A percentile compares a stretch with the other conserved stretches of the same genome.
phyloP scores from a whole-genome alignment of 2,113 vertebrate genomes.

The Tyrannus savana region DNA sequence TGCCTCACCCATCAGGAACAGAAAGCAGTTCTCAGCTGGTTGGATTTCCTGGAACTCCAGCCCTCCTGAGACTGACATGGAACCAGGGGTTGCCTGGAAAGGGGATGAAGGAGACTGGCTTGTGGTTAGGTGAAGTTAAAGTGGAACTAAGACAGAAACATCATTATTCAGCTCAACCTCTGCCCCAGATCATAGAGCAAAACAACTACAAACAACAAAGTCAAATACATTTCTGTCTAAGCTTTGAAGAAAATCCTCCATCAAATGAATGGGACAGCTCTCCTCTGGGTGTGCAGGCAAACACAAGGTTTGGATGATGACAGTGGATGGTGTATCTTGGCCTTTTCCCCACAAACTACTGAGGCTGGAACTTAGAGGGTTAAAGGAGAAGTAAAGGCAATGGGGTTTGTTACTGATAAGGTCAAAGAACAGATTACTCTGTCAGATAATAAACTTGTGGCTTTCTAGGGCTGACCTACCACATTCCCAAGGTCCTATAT shows the following conservation, averaged over 20 bases:
- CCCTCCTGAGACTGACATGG: not conserved
- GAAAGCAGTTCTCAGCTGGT: not conserved
- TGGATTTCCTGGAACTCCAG: not conserved
- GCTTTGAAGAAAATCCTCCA: not conserved
- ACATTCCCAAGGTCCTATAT: not conserved
- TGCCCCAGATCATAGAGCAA: not conserved
- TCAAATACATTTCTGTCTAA: not conserved
- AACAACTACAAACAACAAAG: not conserved
- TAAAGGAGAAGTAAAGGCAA: not conserved
- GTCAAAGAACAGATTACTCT: not conserved
- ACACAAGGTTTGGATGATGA: not conserved
- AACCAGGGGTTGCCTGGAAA: not conserved
- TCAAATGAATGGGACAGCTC: not conserved
- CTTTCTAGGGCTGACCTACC: not conserved
- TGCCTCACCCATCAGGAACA: not conserved
- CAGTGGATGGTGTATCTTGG: not conserved
- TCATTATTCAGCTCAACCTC: not conserved
- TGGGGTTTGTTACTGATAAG: not conserved
- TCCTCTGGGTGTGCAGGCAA: not conserved
- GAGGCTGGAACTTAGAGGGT: not conserved
- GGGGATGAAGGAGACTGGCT: not conserved
- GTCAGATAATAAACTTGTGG: not conserved
- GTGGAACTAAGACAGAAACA: not conserved
- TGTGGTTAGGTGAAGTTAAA: not conserved
- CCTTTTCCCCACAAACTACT: not conserved